phyloP scores from a whole-genome alignment of 2,888 invertebrate genomes.

The Pristionchus japonicus region DNA sequence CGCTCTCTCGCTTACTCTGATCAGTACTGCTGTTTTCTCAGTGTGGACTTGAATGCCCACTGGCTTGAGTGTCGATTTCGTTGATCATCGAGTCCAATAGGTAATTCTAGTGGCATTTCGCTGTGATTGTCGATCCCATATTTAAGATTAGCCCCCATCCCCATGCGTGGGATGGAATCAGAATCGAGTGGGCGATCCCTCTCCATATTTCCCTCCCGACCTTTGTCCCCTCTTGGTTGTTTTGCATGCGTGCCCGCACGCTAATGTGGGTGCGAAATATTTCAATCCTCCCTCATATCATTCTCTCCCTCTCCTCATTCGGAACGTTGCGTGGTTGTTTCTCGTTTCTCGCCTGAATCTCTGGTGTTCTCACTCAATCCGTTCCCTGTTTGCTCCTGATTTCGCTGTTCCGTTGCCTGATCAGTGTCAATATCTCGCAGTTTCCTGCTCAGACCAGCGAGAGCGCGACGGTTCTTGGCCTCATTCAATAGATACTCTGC shows the following conservation, averaged over 20 bases:
- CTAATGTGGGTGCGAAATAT: not conserved
- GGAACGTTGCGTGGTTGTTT: not conserved
- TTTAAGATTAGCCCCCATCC: not conserved
- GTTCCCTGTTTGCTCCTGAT: not conserved
- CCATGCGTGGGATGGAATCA: not conserved
- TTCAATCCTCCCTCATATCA: conserved; percentile 1
- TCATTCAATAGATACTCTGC: too few relatives aligned
- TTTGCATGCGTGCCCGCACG: not conserved
- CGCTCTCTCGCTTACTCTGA: not conserved
- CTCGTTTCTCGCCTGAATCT: not conserved
- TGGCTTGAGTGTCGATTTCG: too few relatives aligned
- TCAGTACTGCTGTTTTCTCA: not conserved
- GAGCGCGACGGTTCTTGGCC: too few relatives aligned
- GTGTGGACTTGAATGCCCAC: not conserved
- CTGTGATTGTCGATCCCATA: not conserved
- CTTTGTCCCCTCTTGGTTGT: not conserved
- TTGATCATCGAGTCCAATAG: too few relatives aligned
- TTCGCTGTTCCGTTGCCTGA: not conserved
- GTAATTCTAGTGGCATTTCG: too few relatives aligned
- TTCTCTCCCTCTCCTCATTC: not conserved
- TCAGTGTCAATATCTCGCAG: not conserved
- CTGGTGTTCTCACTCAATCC: not conserved
- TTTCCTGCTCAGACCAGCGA: not conserved
- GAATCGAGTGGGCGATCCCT: not conserved
- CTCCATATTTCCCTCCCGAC: not conserved